Conservation (phyloP, 2,888 invertebrate species). For the Mythimna albipuncta region DNA sequence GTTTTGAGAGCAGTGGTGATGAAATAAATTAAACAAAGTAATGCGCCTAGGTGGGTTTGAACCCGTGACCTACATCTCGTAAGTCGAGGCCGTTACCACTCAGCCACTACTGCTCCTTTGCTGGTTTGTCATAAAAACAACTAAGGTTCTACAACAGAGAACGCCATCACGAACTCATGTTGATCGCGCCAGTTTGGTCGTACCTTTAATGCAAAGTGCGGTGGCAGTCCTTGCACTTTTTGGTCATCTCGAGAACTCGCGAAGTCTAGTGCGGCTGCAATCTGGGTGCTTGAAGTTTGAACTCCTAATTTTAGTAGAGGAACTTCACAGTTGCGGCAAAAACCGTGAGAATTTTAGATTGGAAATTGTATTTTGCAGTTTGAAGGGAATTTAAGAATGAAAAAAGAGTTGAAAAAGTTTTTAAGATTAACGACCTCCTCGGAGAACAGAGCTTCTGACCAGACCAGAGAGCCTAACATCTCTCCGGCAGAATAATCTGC, state of each 20-base stretch:
- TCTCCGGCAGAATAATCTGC: too few species aligned
- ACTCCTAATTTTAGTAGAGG: slow-evolving; percentile 29
- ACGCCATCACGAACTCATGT: background rate
- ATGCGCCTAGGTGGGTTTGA: too few species aligned
- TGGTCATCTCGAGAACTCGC: slow-evolving; percentile 17
- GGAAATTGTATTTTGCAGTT: slow-evolving; percentile 16
- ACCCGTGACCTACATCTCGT: too few species aligned
- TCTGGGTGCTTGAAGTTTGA: slow-evolving; percentile 22
- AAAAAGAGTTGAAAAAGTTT: too few species aligned
- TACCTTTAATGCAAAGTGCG: slow-evolving; percentile 9
- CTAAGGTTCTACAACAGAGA: background rate
- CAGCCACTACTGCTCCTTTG: too few species aligned
- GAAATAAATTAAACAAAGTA: too few species aligned
- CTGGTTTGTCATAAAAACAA: background rate
- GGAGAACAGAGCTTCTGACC: too few species aligned
- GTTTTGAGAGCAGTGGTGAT: too few species aligned
- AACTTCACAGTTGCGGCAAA: slow-evolving; percentile 13
- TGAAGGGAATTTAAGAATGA: background rate
- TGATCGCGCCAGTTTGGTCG: background rate
- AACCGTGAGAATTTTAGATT: slow-evolving; percentile 9
- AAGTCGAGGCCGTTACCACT: too few species aligned
- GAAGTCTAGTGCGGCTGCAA: slow-evolving; percentile 42
- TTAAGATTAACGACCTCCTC: too few species aligned
- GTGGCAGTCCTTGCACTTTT: slow-evolving; percentile 34
- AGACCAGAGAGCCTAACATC: too few species aligned